Evolutionary conservation across 2,888 invertebrate species (phyloP), one percentile per base, ranked within the genome.

Genomic region (Abrostola triplasia): DNA sequence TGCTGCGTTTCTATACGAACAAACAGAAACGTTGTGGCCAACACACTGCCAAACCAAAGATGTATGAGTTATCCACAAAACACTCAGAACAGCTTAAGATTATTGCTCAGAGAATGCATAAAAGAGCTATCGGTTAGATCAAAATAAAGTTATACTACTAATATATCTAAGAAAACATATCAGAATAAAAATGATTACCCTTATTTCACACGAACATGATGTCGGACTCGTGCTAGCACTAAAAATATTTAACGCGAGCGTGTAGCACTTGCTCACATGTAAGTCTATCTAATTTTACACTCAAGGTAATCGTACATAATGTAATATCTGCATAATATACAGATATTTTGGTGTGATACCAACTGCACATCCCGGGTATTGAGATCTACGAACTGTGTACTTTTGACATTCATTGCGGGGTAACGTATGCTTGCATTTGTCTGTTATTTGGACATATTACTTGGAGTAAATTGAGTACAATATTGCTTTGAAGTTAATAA

Each of bases 301-400:
- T 81, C 91, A 90, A 91, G 91, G 91, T 84, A 85, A 90, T 81
- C 77, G 82, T 84, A 84, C 83, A 89, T 89, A 90, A 88, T 86
- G 83, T 87, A 84, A 90, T 87, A 90, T 88, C 84, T 87, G 88
- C 88, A 88, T 89, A 88, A 88, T 88, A 86, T 88, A 84, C 82
- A 78, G 88, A 84, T 91, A 89, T 89, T 88, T 89, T 83, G 80
- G 87, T 86, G 82, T 76, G 81, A 84, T 81, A 84, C 76, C 76
- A 79, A 80, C 74, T 84, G 81, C 85, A 85, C 74, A 86, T 84
- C 86, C 84, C 80, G 80, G 84, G 86, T 84, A 86, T 80, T 80
- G 70, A 71, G 67, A 77, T 69, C 64, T 55, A 54, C 66, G 47
- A 58, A 13, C 58, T 55, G 11, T 57, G 49, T 51, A 35, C 40